phyloP scores from a whole-genome alignment of 2,888 invertebrate genomes.

The Caenorhabditis zanzibari region DNA sequence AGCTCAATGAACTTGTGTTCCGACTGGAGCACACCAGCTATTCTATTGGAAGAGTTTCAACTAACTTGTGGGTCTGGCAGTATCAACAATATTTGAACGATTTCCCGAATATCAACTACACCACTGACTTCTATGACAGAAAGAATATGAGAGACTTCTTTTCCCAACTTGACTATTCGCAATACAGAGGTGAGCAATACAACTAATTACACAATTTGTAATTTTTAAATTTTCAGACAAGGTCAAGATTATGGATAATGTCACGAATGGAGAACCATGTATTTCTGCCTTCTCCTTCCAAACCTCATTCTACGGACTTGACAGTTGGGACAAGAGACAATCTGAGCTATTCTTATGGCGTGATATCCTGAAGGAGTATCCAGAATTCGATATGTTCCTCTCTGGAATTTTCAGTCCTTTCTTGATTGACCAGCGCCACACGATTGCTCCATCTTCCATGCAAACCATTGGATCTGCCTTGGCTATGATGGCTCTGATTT shows the following conservation, averaged over 20 bases:
- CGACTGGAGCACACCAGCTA: constrained; percentile 80
- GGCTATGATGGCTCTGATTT: constrained; percentile 82
- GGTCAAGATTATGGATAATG: constrained; percentile 78
- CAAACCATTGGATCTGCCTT: constrained; percentile 81
- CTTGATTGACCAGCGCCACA: constrained; percentile 82
- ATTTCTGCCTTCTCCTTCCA: constrained; percentile 82
- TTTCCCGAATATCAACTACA: constrained; percentile 81
- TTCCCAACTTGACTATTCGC: constrained; percentile 80
- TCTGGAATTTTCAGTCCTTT: constrained; percentile 82
- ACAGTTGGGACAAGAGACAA: constrained; percentile 83
- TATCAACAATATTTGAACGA: constrained; percentile 83
- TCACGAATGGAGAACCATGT: constrained; percentile 80
- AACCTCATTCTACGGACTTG: constrained; percentile 82
- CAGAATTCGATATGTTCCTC: constrained; percentile 82
- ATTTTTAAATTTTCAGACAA: constrained; percentile 71
- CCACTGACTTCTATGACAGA: constrained; percentile 81
- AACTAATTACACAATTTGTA: background rate
- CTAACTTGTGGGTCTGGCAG: constrained; percentile 82
- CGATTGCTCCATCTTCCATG: constrained; percentile 83
- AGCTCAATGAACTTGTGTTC: constrained; percentile 82
- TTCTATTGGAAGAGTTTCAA: constrained; percentile 81
- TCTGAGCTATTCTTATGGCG: constrained; percentile 83
- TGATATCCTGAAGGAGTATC: constrained; percentile 79
- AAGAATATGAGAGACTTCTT: constrained; percentile 81
- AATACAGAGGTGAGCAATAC: constrained; percentile 76